Evolutionary conservation across 2,888 invertebrate species (phyloP), one percentile per base, ranked within the genome.

Genomic region (Dione vanillae): DNA sequence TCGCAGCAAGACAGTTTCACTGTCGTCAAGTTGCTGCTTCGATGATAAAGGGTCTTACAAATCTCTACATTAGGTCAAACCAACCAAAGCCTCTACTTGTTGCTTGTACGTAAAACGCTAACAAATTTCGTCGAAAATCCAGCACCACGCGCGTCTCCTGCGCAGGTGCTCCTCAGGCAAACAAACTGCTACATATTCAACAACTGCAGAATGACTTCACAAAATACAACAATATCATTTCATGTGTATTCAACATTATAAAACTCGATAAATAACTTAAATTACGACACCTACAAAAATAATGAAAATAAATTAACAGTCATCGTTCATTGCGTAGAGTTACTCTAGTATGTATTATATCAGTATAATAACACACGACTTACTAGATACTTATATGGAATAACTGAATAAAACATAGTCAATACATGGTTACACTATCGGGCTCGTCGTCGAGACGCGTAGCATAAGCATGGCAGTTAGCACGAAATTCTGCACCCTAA

Each of bases 271-370:
- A 91, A 92, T 92, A 91, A 92, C 89, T 92, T 91, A 92, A 83
- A 87, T 84, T 84, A 86, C 84, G 54, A 83, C 81, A 83, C 82
- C 79, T 79, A 78, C 79, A 83, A 81, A 85, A 84, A 76, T 64
- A 85, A 85, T 88, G 83, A 87, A 85, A 92, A 92, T 92, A 92
- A 92, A 91, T 92, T 89, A 92, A 91, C 90, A 91, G 89, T 92
- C 90, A 88, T 91, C 85, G 89, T 92, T 90, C 90, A 89, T 90
- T 88, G 89, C 86, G 83, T 83, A 86, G 83, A 85, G 85, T 88
- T 89, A 90, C 83, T 83, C 82, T 83, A 85, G 85, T 64, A 37
- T 43, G 45, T 87, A 49, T 16, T 49, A 89, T 87, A 87, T 84
- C 78, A 85, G 85, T 86, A 86, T 83, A 83, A 84, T 85, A 88